Conservation (phyloP, 2,888 invertebrate genomes). For the Tipula unca region DNA sequence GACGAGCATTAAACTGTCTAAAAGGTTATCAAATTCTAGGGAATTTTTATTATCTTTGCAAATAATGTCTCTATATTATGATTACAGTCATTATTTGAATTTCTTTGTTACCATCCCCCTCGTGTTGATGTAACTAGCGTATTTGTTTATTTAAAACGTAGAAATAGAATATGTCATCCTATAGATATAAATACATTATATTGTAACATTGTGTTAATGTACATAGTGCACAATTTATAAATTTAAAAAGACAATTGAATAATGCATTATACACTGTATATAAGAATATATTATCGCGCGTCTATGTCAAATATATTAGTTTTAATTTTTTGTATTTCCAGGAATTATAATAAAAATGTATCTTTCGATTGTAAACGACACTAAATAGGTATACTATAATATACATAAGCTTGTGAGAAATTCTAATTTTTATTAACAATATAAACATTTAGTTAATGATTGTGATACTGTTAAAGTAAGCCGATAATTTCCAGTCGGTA, state of each 20-base stretch:
- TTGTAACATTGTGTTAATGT: neutral
- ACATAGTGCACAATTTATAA: neutral
- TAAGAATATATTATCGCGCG: too few species aligned
- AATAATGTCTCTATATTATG: neutral
- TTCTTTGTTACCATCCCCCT: neutral
- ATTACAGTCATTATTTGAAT: neutral
- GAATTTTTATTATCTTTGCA: neutral
- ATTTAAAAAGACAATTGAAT: neutral
- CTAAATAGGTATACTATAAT: too few species aligned
- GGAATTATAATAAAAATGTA: too few species aligned
- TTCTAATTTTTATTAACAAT: too few species aligned
- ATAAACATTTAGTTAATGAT: too few species aligned
- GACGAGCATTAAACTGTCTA: neutral
- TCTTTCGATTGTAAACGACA: too few species aligned
- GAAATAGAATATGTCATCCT: neutral
- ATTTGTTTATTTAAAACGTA: neutral
- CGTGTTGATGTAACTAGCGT: neutral
- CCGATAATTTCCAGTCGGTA: too few species aligned
- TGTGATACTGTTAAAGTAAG: too few species aligned
- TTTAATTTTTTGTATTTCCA: too few species aligned
- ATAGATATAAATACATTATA: neutral
- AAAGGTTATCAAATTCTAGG: neutral
- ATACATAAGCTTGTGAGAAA: too few species aligned
- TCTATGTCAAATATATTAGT: too few species aligned
- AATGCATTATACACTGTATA: neutral